Conservation (phyloP, 1,140 invertebrate genomes). For the Orchestia grillus region DNA sequence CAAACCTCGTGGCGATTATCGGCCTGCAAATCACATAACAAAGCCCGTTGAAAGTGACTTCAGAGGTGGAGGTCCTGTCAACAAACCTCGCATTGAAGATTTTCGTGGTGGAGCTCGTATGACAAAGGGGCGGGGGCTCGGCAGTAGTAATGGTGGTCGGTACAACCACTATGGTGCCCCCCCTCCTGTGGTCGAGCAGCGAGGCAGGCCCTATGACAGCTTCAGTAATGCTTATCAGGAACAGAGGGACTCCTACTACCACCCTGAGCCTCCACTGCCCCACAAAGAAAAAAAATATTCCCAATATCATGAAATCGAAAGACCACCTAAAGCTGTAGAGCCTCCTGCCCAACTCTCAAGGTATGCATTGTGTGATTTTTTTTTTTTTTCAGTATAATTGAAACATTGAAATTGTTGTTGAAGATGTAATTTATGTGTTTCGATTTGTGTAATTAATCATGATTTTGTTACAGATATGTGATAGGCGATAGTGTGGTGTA, state of each 20-base stretch:
- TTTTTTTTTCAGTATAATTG: background rate
- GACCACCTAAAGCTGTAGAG: background rate
- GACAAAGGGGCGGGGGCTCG: background rate
- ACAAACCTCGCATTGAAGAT: background rate
- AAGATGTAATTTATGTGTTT: background rate
- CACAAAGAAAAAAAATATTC: background rate
- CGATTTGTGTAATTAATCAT: background rate
- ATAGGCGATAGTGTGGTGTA: conserved; percentile 49
- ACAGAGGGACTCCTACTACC: background rate
- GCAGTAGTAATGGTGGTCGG: background rate
- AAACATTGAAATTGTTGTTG: background rate
- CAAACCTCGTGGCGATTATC: background rate
- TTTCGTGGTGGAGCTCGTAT: background rate
- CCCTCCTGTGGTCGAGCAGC: background rate
- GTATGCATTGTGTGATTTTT: background rate
- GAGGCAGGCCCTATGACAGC: background rate
- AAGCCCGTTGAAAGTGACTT: background rate
- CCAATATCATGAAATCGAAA: background rate
- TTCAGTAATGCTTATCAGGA: background rate
- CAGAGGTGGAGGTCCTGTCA: background rate
- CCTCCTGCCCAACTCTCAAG: conserved; percentile 40
- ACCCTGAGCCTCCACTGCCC: background rate
- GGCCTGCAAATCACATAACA: background rate
- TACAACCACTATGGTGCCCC: background rate
- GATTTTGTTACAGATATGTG: background rate